Base-by-base conservation (phyloP, 1,140 invertebrate genomes). In the Pemphigus obesinymphae region DNA sequence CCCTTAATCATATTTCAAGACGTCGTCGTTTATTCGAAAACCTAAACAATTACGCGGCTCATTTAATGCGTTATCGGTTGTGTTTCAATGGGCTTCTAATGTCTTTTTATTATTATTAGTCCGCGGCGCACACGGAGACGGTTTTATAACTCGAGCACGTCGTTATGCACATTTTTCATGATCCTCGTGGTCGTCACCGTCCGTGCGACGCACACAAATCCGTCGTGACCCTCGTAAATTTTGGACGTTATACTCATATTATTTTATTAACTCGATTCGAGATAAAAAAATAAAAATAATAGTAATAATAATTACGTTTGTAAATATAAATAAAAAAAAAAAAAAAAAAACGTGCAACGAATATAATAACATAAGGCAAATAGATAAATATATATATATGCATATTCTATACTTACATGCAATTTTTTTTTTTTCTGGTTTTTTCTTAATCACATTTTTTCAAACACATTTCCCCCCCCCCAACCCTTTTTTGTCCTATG, bases 141-240 rank as follows among this genome's bases (percentile, higher is more conserved):
- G 23, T 37, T n/a, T 34, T 34, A 37, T 66, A 66, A 66, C 66
- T 68, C 34, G n/a, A 68, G 66, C 66, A 68, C 66, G 66, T 68
- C 66, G 66, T 43, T 43, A 40, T 8, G 8, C 23, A 45, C 66
- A 23, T 43, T 40, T 68, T 68, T n/a, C 34, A 66, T 37, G 17
- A 17, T 37, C 2, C 10, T 13, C n/a, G 8, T 20, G 29, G 26
- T 40, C 8, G 37, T 37, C 63, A 11, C 7, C 66, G 66, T 37
- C 31, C 63, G 63, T 26, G n/a, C 66, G 66, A 63, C 66, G 66
- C 66, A 43, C 66, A 68, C 66, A 68, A 68, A 43, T 68, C 66
- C 13, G 66, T 68, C 66, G 66, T 40, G 66, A 26, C 34, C 37
- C 66, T 68, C 66, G 66, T 68, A 68, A 68, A 68, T 68, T 68